Percentiles rank a stretch among this genome's conserved stretches.
Conservation (phyloP, 2,888 invertebrate species). For the Dicycla oo region DNA sequence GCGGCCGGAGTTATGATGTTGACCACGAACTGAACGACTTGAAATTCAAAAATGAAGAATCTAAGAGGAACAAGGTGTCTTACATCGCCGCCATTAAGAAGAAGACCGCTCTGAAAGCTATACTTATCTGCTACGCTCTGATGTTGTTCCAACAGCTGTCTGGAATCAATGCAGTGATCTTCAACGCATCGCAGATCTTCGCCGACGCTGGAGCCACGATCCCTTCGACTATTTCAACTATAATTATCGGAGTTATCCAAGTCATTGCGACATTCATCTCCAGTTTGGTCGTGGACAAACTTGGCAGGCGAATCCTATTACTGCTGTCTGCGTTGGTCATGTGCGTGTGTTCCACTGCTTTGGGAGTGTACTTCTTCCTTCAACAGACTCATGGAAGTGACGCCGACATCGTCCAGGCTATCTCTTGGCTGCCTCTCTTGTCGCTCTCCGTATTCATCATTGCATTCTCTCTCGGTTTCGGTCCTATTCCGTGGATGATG, state of each 20-base stretch:
- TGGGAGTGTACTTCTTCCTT: slow-evolving; percentile 93
- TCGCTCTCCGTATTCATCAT: slow-evolving; percentile 94
- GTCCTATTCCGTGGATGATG: slow-evolving; percentile 97
- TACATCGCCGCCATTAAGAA: slow-evolving; percentile 90
- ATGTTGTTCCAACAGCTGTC: slow-evolving; percentile 98
- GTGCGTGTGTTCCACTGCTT: slow-evolving; percentile 92
- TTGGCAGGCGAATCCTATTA: slow-evolving; percentile 94
- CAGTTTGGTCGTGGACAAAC: slow-evolving; percentile 94
- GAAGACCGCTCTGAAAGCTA: slow-evolving; percentile 92
- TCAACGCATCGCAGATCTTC: slow-evolving; percentile 95
- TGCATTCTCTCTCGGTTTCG: slow-evolving; percentile 95
- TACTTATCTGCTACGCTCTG: slow-evolving; percentile 93
- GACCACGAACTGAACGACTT: slow-evolving; percentile 92
- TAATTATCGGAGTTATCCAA: slow-evolving; percentile 96
- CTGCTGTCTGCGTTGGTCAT: slow-evolving; percentile 93
- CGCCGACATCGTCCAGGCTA: slow-evolving; percentile 82
- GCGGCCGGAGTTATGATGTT: slow-evolving; percentile 93
- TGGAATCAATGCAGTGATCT: slow-evolving; percentile 96
- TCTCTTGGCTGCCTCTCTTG: slow-evolving; percentile 94
- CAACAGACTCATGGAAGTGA: slow-evolving; percentile 76
- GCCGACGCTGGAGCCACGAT: slow-evolving; percentile 91
- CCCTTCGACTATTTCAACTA: slow-evolving; percentile 91
- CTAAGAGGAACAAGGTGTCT: slow-evolving; percentile 89
- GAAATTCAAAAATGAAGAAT: slow-evolving; percentile 88
- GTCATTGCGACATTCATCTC: slow-evolving; percentile 94